Base-by-base conservation (phyloP, 2,797 vertebrate genomes). In the Vultur gryphus region DNA sequence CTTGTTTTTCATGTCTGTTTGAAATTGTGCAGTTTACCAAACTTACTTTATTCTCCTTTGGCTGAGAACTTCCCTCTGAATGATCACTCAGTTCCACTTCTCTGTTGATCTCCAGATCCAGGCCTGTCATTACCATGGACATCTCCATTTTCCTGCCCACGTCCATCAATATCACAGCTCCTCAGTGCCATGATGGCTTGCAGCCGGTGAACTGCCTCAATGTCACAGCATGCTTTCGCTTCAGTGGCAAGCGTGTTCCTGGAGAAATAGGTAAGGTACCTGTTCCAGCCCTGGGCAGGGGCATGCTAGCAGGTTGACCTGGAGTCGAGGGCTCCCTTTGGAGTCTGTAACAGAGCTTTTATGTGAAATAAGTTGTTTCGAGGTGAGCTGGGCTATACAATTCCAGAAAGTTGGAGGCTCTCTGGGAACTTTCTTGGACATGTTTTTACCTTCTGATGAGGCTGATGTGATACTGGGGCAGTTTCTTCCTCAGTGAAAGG, bases 141-240 rank as follows among this genome's bases (percentile, higher is more conserved):
- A 97, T 99, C 72, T 97, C 98, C 95, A 99, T 99, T 97, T 98
- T 99, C 95, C 98, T 99, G 90, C 99, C 99, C 0, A 43, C 77
- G 6, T 99, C 99, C 92, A 99, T 99, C 98, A 99, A 99, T 98
- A 99, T 99, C 98, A 99, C 99, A 3, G 98, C 99, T 28, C 99
- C 99, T 11, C 99, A 99, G 97, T 99, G 99, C 96, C 99, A 99
- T 4, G 99, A 99, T 12, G 98, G 99, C 29, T 98, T 98, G 64
- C 99, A 99, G 95, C 98, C 97, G 7, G 97, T 99, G 55, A 99
- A 99, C 98, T 99, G 99, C 98, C 98, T 99, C 96, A 99, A 98
- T 2, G 97, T 99, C 95, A 99, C 98, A 1, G 93, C 97, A 51
- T 99, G 99, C 97, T 98, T 99, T 94, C 97, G 94, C 87, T 99